Percentiles rank a stretch among this genome's conserved stretches.
phyloP scores from a whole-genome alignment of 2,113 vertebrate genomes.

The Ivindomyrus marchei region DNA sequence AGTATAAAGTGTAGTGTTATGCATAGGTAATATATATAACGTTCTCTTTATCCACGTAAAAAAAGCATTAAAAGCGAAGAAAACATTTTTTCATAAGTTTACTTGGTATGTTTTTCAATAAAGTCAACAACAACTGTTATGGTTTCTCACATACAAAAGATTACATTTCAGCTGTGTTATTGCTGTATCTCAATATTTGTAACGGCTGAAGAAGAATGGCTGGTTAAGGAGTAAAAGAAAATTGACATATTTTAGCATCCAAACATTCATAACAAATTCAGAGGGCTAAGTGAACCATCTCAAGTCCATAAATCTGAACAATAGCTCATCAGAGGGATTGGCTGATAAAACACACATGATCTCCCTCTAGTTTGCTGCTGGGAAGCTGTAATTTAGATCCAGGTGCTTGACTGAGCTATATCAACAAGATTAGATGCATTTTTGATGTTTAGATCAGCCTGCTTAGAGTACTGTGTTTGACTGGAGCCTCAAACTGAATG shows the following conservation, averaged over 20 bases:
- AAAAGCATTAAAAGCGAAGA: background rate
- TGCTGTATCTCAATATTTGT: background rate
- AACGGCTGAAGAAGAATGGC: background rate
- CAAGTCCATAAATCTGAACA: conserved; percentile 1
- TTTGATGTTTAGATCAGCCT: background rate
- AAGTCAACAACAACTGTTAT: background rate
- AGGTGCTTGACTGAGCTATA: background rate
- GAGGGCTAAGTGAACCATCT: background rate
- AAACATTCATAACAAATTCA: background rate
- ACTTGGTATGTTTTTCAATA: background rate
- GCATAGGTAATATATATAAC: background rate
- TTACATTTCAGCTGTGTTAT: background rate
- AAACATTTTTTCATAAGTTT: background rate
- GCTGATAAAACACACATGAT: background rate
- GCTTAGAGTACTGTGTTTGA: background rate
- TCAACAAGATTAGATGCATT: conserved; percentile 6
- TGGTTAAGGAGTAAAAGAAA: background rate
- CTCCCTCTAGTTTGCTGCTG: background rate
- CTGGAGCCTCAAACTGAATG: conserved; percentile 7
- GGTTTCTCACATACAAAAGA: background rate
- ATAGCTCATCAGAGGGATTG: background rate
- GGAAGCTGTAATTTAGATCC: background rate
- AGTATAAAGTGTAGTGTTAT: background rate
- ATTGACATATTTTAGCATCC: background rate
- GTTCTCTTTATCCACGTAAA: background rate